A percentile compares a stretch with the other conserved stretches of the same genome.
Conservation (phyloP, 2,113 vertebrate genomes). For the Campylorhamphus procurvoides region DNA sequence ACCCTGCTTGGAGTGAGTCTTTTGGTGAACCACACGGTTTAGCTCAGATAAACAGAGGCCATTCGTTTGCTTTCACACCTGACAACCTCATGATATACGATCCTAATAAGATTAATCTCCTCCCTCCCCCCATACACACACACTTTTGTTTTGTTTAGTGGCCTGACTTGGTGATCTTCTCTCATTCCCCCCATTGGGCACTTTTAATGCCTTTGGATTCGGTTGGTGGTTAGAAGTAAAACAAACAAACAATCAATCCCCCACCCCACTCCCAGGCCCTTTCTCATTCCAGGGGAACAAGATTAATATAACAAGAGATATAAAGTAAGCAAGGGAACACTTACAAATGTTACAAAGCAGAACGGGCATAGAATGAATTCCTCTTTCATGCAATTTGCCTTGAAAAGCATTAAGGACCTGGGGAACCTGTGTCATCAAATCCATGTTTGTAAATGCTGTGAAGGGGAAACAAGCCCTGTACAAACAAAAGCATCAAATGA, state of each 20-base stretch:
- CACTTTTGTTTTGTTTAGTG: conserved; percentile 68
- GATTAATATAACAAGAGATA: conserved; percentile 63
- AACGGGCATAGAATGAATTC: neutral
- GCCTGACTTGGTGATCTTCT: conserved; percentile 57
- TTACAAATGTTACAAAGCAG: conserved; percentile 54
- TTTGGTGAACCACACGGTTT: conserved; percentile 88
- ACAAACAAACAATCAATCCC: conserved; percentile 66
- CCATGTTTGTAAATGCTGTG: neutral
- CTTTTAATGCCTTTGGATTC: conserved; percentile 70
- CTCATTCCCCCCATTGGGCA: conserved; percentile 55
- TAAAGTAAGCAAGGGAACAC: conserved; percentile 44
- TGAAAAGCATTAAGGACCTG: neutral
- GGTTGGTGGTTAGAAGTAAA: conserved; percentile 62
- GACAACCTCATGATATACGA: conserved; percentile 94
- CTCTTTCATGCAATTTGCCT: neutral
- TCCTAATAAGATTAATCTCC: conserved; percentile 94
- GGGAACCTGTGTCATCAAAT: neutral
- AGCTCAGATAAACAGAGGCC: conserved; percentile 95
- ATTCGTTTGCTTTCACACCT: conserved; percentile 96
- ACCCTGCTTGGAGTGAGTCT: conserved; percentile 80
- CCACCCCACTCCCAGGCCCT: neutral
- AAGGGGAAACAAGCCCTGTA: neutral
- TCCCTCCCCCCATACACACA: conserved; percentile 61
- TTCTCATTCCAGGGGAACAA: conserved; percentile 54
- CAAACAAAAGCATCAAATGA: conserved; percentile 13